Conservation (phyloP, 2,888 invertebrate genomes). For the Macaria notata region DNA sequence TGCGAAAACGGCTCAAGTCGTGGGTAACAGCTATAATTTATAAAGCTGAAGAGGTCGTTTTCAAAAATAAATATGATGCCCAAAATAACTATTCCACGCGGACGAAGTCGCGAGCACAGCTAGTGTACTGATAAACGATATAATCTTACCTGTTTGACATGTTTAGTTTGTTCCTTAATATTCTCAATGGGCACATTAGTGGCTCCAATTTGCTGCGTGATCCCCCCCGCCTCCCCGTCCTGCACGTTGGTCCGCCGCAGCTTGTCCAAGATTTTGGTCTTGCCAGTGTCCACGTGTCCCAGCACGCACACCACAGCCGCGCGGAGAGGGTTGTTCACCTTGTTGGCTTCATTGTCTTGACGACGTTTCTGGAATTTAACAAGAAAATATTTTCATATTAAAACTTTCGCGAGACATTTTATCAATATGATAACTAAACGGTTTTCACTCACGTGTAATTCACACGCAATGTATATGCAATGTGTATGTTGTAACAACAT, state of each 20-base stretch:
- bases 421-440: too few species aligned
- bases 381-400: too few species aligned
- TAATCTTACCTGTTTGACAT: slow-evolving; percentile 92
- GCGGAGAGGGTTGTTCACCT: slow-evolving; percentile 83
- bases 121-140: not conserved
- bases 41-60: too few species aligned
- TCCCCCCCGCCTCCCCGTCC: slow-evolving; percentile 99
- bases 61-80: too few species aligned
- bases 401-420: too few species aligned
- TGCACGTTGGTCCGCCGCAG: slow-evolving; percentile 94
- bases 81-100: too few species aligned
- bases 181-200: slow-evolving; percentile 99
- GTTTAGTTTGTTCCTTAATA: slow-evolving; percentile 95
- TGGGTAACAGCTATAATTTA: too few species aligned
- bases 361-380: slow-evolving; percentile 63
- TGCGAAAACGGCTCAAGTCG: too few species aligned
- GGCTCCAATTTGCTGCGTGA: slow-evolving; percentile 99
- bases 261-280: slow-evolving; percentile 99
- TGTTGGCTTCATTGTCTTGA: slow-evolving; percentile 74
- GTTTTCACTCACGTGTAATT: too few species aligned
- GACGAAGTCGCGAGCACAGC: too few species aligned
- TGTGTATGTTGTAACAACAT: too few species aligned
- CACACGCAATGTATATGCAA: too few species aligned
- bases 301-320: slow-evolving; percentile 99
- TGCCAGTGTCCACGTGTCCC: slow-evolving; percentile 99